These are phyloP conservation scores for Temnothorax longispinosus DNA, from an alignment of 1,140 invertebrate genomes.

Conservation along the genomic window DNA sequence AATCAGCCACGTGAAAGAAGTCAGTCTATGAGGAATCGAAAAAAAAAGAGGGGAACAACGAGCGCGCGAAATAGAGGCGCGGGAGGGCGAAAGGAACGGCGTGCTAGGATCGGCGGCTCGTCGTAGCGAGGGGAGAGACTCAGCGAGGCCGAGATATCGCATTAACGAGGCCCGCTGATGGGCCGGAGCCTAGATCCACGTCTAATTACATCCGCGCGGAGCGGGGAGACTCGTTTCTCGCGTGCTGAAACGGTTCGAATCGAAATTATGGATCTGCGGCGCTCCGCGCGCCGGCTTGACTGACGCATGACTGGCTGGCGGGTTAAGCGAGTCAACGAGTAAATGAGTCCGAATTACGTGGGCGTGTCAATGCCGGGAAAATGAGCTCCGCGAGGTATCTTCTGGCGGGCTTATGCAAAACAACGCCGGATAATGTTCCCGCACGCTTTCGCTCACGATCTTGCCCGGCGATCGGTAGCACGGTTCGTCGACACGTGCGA, in stretches of 20 bases:
- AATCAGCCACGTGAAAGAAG: conserved; percentile 50
- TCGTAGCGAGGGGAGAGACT: background rate
- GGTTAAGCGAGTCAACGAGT: conserved; percentile 82
- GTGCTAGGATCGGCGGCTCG: conserved; percentile 45
- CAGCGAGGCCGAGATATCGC: conserved; percentile 60
- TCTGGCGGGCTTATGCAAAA: conserved; percentile 75
- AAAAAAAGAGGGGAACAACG: background rate
- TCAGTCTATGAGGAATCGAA: conserved; percentile 65
- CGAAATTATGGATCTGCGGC: conserved; percentile 80
- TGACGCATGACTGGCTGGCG: conserved; percentile 75
- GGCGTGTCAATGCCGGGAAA: conserved; percentile 83
- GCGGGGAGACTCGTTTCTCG: conserved; percentile 80
- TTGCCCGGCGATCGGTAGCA: conserved; percentile 21
- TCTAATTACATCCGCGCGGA: conserved; percentile 70
- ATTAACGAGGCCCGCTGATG: conserved; percentile 74
- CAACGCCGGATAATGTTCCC: conserved; percentile 49
- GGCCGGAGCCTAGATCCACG: conserved; percentile 67
- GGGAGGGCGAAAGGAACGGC: conserved; percentile 6
- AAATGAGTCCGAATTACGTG: conserved; percentile 84
- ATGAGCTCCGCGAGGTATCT: conserved; percentile 78
- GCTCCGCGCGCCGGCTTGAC: conserved; percentile 63
- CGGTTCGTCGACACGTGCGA: conserved; percentile 48
- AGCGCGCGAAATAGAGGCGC: conserved; percentile 21
- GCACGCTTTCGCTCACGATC: conserved; percentile 11
- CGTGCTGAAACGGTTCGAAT: conserved; percentile 76